Base-by-base conservation (phyloP, 2,797 vertebrate species). In the Enteromius afrohamiltoni region DNA sequence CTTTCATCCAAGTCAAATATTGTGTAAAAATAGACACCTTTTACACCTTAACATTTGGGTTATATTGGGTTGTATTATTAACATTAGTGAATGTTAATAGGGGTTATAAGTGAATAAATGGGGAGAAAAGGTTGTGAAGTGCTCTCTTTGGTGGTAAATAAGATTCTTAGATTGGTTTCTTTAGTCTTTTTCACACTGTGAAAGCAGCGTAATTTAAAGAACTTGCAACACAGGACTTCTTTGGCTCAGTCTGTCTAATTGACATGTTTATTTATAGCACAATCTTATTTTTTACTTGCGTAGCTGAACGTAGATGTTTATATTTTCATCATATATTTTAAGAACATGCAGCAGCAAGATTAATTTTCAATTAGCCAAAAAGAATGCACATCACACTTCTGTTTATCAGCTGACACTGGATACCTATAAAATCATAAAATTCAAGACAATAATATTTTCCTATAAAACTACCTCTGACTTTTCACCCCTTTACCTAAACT, bases 241-340 rank as follows among this genome's bases (percentile, higher is more conserved):
- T 58, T n/a, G 21, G 26, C 73, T 58, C 19, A 16, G 3, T 75
- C 73, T 37, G 6, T 40, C 71, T 58, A 58, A 37, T 51, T 55
- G 73, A 55, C 31, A 53, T 53, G 73, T 55, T 75, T 75, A 40
- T 75, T 75, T 55, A 58, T 13, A 75, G 71, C 71, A 14, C 4
- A 34, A 74, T n/a, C n/a, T n/a, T n/a, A n/a, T n/a, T n/a, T n/a
- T n/a, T n/a, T n/a, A n/a, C n/a, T n/a, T n/a, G n/a, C n/a, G n/a
- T n/a, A n/a, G n/a, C n/a, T n/a, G n/a, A n/a, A n/a, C n/a, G n/a
- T n/a, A n/a, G n/a, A n/a, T n/a, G n/a, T n/a, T n/a, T n/a, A n/a
- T n/a, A n/a, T n/a, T n/a, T n/a, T n/a, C n/a, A n/a, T n/a, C n/a
- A n/a, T n/a, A n/a, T n/a, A n/a, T n/a, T n/a, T n/a, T n/a, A n/a